A percentile compares a stretch with the other conserved stretches of the same genome.
Conservation (phyloP, 2,797 vertebrate genomes). For the Sebastes cheni region DNA sequence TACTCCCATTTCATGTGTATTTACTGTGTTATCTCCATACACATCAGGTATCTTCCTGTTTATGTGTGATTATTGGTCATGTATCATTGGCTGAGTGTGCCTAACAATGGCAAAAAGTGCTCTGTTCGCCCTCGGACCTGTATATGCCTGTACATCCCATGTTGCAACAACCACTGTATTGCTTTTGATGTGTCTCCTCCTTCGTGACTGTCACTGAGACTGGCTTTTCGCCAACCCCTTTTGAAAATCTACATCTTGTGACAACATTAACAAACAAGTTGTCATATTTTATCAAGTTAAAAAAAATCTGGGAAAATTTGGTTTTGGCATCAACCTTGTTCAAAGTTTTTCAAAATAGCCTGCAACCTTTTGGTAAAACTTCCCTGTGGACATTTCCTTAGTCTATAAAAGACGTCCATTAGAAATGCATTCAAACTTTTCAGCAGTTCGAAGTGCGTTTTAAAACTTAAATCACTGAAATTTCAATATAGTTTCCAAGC, state of each 20-base stretch:
- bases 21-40: constrained; percentile 74
- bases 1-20: constrained; percentile 78
- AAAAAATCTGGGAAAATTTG: constrained; percentile 12
- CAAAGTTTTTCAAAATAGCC: constrained; percentile 4
- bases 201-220: constrained; percentile 69
- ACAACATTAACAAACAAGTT: constrained; percentile 34
- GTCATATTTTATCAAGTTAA: constrained; percentile 14
- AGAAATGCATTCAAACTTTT: neutral
- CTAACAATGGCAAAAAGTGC: constrained; percentile 63
- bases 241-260: constrained; percentile 49
- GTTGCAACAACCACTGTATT: constrained; percentile 79
- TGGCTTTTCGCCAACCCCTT: constrained; percentile 50
- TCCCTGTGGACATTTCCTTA: constrained; percentile 18
- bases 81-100: constrained; percentile 79
- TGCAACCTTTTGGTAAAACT: constrained; percentile 19
- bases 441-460: constrained; percentile 21
- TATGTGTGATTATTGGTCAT: constrained; percentile 79
- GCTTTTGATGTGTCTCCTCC: constrained; percentile 80
- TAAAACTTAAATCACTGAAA: constrained; percentile 14
- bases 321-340: constrained; percentile 2
- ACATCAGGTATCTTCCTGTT: constrained; percentile 78
- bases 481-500: constrained; percentile 7
- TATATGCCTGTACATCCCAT: constrained; percentile 78
- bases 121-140: constrained; percentile 67
- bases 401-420: neutral